Evolutionary conservation across 2,797 vertebrate genomes (phyloP).

Genomic region (Antrozous pallidus): DNA sequence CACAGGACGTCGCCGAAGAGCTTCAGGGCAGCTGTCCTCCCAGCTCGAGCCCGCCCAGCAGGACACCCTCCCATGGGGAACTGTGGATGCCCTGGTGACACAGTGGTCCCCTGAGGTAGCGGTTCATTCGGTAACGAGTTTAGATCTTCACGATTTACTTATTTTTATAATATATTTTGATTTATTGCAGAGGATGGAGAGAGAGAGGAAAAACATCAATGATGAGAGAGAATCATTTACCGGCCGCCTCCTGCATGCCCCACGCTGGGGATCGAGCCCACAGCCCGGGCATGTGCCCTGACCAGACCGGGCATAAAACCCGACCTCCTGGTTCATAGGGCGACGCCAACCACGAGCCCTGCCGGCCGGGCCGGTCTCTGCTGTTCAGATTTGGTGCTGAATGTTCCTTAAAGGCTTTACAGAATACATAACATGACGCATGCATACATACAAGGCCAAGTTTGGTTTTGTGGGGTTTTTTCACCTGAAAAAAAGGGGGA

Average conservation of each 20-base stretch:
- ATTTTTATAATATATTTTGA: too few species aligned
- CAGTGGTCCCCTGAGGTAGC: not conserved
- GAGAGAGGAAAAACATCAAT: too few species aligned
- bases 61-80: not conserved
- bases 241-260: too few species aligned
- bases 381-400: not conserved
- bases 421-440: not conserved
- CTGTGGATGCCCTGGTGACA: too few species aligned
- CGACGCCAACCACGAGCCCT: too few species aligned
- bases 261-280: too few species aligned
- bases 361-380: not conserved
- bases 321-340: too few species aligned
- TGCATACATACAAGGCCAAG: not conserved
- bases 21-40: not conserved
- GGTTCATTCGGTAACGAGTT: not conserved
- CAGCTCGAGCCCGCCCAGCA: not conserved
- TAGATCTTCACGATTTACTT: not conserved
- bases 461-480: too few species aligned
- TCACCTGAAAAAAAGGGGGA: not conserved
- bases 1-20: not conserved
- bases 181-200: too few species aligned
- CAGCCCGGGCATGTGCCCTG: too few species aligned
- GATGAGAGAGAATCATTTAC: too few species aligned
- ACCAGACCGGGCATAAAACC: too few species aligned
- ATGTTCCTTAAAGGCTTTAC: not conserved